Evolutionary conservation across 2,797 vertebrate species (phyloP).

Genomic region (Spondyliosoma cantharus): DNA sequence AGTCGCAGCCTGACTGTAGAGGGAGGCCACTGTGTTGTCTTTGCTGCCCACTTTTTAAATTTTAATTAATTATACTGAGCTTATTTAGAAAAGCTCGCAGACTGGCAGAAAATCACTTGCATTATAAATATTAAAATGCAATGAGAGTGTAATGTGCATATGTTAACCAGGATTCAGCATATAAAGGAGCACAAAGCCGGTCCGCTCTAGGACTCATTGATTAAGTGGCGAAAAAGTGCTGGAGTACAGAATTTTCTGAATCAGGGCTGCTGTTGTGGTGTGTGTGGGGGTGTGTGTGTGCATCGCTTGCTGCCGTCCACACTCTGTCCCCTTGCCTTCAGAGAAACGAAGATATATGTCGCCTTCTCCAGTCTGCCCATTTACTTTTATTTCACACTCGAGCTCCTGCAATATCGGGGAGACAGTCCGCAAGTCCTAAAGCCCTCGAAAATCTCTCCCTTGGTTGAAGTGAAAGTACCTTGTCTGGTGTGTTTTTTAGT

Average conservation of each 20-base stretch:
- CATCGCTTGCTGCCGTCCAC: constrained; percentile 58
- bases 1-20: constrained; percentile 11
- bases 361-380: constrained; percentile 78
- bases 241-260: constrained; percentile 72
- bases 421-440: constrained; percentile 77
- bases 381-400: constrained; percentile 85
- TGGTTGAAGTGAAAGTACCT: constrained; percentile 74
- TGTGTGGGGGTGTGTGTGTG: constrained; percentile 19
- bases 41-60: constrained; percentile 52
- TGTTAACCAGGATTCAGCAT: constrained; percentile 51
- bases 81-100: constrained; percentile 46
- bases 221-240: constrained; percentile 73
- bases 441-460: constrained; percentile 79
- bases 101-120: constrained; percentile 37
- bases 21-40: constrained; percentile 9
- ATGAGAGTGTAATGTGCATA: constrained; percentile 23
- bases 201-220: constrained; percentile 64
- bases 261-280: constrained; percentile 54
- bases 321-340: constrained; percentile 75
- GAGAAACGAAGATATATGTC: constrained; percentile 83
- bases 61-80: constrained; percentile 39
- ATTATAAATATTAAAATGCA: constrained; percentile 57
- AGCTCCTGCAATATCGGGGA: constrained; percentile 78
- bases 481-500: constrained; percentile 66
- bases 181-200: constrained; percentile 41